Conservation (phyloP, 2,888 invertebrate genomes). For the Drosophila nr. medialis region DNA sequence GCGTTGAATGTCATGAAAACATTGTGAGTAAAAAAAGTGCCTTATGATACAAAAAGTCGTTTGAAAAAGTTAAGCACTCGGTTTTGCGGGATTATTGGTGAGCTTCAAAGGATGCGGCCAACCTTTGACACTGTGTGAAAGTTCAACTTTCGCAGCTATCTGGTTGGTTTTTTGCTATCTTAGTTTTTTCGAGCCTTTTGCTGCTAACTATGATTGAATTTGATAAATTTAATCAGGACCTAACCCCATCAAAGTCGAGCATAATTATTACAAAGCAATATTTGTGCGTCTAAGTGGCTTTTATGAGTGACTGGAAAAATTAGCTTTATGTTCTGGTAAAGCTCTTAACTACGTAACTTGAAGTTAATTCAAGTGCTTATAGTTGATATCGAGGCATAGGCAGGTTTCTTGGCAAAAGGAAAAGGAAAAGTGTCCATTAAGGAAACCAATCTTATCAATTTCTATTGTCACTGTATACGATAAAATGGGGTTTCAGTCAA, state of each 20-base stretch:
- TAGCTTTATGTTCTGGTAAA: no score
- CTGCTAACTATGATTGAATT: slow-evolving; percentile 59
- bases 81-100: slow-evolving; percentile 75
- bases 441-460: slow-evolving; percentile 21
- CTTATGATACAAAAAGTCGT: slow-evolving; percentile 32
- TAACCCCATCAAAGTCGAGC: slow-evolving; percentile 64
- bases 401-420: background rate
- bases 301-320: background rate
- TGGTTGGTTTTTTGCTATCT: slow-evolving; percentile 21
- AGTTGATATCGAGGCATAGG: background rate
- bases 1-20: slow-evolving; percentile 63
- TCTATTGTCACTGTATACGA: slow-evolving; percentile 20
- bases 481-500: slow-evolving; percentile 45
- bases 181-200: slow-evolving; percentile 31
- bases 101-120: slow-evolving; percentile 71
- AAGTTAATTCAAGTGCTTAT: background rate
- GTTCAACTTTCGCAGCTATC: slow-evolving; percentile 58
- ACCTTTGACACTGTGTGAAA: slow-evolving; percentile 33
- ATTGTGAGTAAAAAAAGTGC: slow-evolving; percentile 45
- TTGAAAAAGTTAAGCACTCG: slow-evolving; percentile 72
- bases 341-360: background rate
- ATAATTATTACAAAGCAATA: slow-evolving; percentile 45
- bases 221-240: slow-evolving; percentile 67
- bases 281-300: slow-evolving; percentile 3
- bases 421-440: background rate